Percentiles rank a stretch among this genome's conserved stretches.
These are phyloP conservation scores for Balearica regulorum DNA, from an alignment of 2,797 vertebrate species.

Conservation along the genomic window DNA sequence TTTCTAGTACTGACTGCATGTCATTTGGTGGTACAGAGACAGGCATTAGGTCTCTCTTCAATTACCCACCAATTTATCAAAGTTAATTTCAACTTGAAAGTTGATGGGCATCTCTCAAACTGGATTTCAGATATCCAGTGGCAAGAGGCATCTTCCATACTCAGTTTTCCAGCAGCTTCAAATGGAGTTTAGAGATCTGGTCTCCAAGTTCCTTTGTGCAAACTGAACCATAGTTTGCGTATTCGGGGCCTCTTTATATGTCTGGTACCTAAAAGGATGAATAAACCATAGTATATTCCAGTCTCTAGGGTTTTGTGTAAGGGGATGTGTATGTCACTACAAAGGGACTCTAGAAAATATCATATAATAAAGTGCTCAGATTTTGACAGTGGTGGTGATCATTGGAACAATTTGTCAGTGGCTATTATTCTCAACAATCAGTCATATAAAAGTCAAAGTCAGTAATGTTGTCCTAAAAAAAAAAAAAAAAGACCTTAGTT, in stretches of 20 bases:
- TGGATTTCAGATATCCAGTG: background rate
- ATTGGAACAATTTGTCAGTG: background rate
- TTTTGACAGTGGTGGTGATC: background rate
- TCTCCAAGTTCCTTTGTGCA: background rate
- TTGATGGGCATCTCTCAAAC: background rate
- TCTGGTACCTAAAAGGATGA: background rate
- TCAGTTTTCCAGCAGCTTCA: background rate
- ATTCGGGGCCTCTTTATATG: fast-evolving
- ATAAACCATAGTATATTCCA: fast-evolving
- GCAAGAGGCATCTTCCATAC: background rate
- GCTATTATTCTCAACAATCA: background rate
- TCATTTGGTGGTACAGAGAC: fast-evolving
- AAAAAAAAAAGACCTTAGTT: background rate
- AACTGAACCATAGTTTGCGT: background rate
- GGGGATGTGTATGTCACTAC: fast-evolving
- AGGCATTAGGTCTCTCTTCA: background rate
- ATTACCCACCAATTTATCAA: background rate
- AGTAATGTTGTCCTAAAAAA: background rate
- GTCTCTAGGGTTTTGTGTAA: background rate
- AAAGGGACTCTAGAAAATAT: background rate
- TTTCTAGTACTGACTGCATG: fast-evolving
- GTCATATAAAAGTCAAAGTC: background rate
- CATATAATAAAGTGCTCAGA: background rate
- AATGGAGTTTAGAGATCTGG: background rate
- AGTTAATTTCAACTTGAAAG: background rate